Conservation (phyloP, 2,888 invertebrate species). For the Himalopsyche tibetana region DNA sequence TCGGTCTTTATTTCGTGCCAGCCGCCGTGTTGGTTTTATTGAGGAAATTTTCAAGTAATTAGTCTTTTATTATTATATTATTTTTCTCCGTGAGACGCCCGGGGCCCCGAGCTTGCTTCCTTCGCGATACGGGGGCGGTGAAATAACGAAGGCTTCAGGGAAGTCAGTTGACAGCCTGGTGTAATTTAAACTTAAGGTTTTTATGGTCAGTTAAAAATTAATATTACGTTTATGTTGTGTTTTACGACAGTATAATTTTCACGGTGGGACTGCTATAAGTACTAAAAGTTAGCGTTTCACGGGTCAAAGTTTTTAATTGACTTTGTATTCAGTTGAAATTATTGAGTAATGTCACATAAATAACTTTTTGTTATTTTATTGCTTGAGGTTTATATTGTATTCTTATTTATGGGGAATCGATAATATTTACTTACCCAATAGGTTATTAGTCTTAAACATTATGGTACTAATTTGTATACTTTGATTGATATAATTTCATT, state of each 20-base stretch:
- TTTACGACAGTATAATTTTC: conserved; percentile 60
- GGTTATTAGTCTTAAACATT: too few relatives aligned
- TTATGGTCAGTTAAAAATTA: conserved; percentile 68
- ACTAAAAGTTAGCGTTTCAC: conserved; percentile 4
- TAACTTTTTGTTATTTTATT: conserved; percentile 5
- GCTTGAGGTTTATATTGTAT: not conserved
- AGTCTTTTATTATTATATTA: conserved; percentile 79
- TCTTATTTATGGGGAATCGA: not conserved
- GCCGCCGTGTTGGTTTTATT: conserved; percentile 75
- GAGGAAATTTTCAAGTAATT: conserved; percentile 76
- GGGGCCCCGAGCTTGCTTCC: conserved; percentile 49
- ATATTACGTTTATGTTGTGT: conserved; percentile 68
- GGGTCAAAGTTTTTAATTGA: conserved; percentile 30
- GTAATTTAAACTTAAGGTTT: conserved; percentile 64
- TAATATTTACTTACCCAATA: conserved; percentile 28
- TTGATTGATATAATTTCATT: too few relatives aligned
- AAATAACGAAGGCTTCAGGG: conserved; percentile 53
- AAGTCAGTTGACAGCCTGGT: conserved; percentile 56
- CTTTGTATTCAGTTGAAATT: conserved; percentile 30
- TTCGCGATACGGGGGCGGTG: conserved; percentile 50
- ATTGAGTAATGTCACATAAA: conserved; percentile 22
- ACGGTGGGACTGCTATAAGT: conserved; percentile 37
- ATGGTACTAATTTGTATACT: too few relatives aligned
- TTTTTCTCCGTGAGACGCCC: conserved; percentile 73
- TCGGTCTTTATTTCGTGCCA: conserved; percentile 66